Conservation (phyloP, 2,797 vertebrate species). For the Sciurus carolinensis region DNA sequence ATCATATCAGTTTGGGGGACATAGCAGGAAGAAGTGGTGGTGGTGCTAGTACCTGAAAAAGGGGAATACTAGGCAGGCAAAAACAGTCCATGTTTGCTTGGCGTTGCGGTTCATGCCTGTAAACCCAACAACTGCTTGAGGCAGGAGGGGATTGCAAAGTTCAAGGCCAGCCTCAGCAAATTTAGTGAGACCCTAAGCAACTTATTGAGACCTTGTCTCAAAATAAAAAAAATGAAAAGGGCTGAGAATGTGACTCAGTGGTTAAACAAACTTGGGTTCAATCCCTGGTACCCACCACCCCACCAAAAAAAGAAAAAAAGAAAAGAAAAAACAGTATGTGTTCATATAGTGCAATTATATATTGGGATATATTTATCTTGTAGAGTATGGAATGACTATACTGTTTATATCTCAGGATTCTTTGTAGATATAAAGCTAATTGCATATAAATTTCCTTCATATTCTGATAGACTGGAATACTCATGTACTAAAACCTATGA, state of each 20-base stretch:
- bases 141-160: background rate
- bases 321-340: background rate
- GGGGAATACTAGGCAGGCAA: background rate
- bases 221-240: too few species aligned
- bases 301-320: too few species aligned
- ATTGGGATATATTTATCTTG: background rate
- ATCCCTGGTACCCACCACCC: too few species aligned
- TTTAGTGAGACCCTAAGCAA: too few species aligned
- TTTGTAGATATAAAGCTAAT: background rate
- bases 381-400: conserved; percentile 6
- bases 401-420: conserved; percentile 9
- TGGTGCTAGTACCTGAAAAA: background rate
- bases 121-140: background rate
- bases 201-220: too few species aligned
- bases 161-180: too few species aligned
- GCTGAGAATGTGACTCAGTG: too few species aligned
- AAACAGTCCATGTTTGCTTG: background rate
- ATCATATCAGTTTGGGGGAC: background rate
- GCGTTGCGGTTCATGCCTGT: too few species aligned
- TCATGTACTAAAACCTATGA: background rate
- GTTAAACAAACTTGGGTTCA: too few species aligned
- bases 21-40: background rate
- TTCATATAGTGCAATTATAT: background rate
- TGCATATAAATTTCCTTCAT: conserved; percentile 34
- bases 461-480: conserved; percentile 43